Base-by-base conservation (phyloP, 2,113 vertebrate species). In the Forbesichthys papilliferus region DNA sequence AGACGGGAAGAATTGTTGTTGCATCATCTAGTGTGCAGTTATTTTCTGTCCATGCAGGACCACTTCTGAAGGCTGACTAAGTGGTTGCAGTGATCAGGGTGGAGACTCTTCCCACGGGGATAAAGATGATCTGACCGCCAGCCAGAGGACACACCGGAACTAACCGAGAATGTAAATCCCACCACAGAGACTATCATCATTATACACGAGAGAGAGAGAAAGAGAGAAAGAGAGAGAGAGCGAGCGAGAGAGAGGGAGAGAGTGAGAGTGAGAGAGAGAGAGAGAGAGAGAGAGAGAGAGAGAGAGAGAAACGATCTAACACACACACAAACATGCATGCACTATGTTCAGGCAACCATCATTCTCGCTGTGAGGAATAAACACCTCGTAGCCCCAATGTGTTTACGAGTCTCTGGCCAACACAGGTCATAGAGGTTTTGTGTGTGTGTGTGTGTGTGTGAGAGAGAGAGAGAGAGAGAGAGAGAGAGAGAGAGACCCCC, bases 391-490 rank as follows among this genome's bases (percentile, higher is more conserved):
- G 73, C 79, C 72, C 79, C 73, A 11, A 59, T 58, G 64, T 84
- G 83, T 87, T 88, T 81, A 84, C 81, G 57, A 75, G 71, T 81
- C 66, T 51, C 33, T 16, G 79, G n/a, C 53, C 18, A 10, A 33
- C 4, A 14, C 4, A 27, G 20, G 33, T 20, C 33, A 8, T 42
- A 42, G 36, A 42, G 36, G 36, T 42, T 56, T 5, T 20, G 16
- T 56, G 3, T 56, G 54, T 10, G 14, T 20, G 54, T 56, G 54
- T 55, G 54, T 56, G 14, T 56, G 54, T 27, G 54, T 27, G 54
- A 18, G 54, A 1, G n/a, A n/a, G 53, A 18, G 16, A 9, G 54
- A 8, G 13, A 14, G 52, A 13, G n/a, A 11, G 12, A 11, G 9
- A 12, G 51, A 10, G n/a, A 20, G 20, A 20, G 20, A 20, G 20